Evolutionary conservation across 2,797 vertebrate genomes (phyloP), one percentile per base, ranked within the genome.

Genomic region (Acestrorhynchus altus): DNA sequence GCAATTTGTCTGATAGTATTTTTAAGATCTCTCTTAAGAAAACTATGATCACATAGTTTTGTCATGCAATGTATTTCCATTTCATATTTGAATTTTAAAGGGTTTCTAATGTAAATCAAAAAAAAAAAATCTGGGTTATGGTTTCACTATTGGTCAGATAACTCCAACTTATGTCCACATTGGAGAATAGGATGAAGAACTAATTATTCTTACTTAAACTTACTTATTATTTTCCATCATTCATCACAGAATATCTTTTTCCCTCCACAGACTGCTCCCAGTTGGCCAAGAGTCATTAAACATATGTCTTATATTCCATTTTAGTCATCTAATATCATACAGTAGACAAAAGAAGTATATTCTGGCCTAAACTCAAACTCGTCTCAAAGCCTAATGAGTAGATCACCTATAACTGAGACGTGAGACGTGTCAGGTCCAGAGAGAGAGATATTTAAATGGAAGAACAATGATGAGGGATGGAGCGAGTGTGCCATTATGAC

Each of bases 221-320:
- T n/a, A n/a, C n/a, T n/a, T n/a, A n/a, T n/a, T n/a, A n/a, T n/a
- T n/a, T n/a, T n/a, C n/a, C n/a, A n/a, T n/a, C n/a, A n/a, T n/a
- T n/a, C 42, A 16, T 57, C 22, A 18, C 20, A 22, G 22, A 65
- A 44, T 49, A 39, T 35, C 52, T 12, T 46, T 52, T 8, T 49
- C n/a, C 39, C 52, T 15, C 24, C 70, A 75, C 42, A 22, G 40
- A 54, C 35, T 12, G 28, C 60, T 79, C 76, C 70, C 73, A 59
- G 46, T 49, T 44, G 81, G 75, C 88, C 22, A 20, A 39, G 66
- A 79, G 77, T 93, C 90, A 94, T 94, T 94, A 94, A 85, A 90
- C 93, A 94, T 94, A 94, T 93, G 93, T 91, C 89, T 92, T 83
- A 86, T 87, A 88, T 88, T 93, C 88, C 85, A 89, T 90, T 93